Conservation (phyloP, 2,113 vertebrate species). For the Lepus americanus region DNA sequence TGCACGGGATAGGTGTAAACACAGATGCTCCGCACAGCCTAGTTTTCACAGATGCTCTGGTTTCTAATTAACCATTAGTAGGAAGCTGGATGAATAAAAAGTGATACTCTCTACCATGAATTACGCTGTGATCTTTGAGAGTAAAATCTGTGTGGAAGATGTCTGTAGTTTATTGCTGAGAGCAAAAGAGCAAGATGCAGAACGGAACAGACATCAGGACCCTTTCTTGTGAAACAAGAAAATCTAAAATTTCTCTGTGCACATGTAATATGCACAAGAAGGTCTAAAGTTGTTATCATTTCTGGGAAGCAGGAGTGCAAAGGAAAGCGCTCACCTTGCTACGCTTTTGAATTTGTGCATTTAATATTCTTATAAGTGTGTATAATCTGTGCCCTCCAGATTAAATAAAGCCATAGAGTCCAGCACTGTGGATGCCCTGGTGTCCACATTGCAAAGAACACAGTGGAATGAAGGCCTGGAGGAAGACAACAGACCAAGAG, state of each 20-base stretch:
- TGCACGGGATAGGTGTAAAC: background rate
- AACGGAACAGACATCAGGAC: background rate
- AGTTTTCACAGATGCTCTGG: background rate
- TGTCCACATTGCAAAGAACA: background rate
- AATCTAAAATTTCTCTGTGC: background rate
- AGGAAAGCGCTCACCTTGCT: background rate
- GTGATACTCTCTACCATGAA: background rate
- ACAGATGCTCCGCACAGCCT: background rate
- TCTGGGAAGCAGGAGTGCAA: background rate
- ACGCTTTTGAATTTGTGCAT: background rate
- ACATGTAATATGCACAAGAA: background rate
- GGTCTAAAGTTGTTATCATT: background rate
- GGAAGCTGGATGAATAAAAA: background rate
- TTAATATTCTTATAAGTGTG: background rate
- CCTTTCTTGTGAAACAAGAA: conserved; percentile 25
- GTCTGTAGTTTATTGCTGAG: background rate
- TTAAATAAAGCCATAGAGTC: background rate
- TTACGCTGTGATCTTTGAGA: background rate
- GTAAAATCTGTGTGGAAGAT: background rate
- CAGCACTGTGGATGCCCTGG: background rate
- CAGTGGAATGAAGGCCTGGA: background rate
- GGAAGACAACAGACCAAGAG: background rate
- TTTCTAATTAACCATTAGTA: conserved; percentile 6
- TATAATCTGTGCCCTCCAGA: background rate
- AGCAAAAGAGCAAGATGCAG: background rate